Percentiles rank a stretch among this genome's conserved stretches.
Conservation (phyloP, 35 echinoderm and acorn worm genomes). For the Stichopus chloronotus region DNA sequence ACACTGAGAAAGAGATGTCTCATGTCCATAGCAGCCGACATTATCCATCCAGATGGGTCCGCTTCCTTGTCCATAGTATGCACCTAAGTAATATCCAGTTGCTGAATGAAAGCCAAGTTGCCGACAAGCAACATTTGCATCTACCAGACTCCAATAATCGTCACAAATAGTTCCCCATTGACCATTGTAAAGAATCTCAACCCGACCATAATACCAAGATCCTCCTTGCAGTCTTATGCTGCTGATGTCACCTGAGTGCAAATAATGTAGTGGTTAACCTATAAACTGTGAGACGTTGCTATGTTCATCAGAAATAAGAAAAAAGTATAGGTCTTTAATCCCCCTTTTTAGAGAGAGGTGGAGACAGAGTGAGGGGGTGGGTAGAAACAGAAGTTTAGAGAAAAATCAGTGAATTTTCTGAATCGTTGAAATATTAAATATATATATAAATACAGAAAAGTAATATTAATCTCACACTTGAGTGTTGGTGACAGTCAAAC, state of each 20-base stretch:
- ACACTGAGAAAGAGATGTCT: background rate
- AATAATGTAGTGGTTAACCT: no score
- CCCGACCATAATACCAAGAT: background rate
- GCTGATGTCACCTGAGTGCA: background rate
- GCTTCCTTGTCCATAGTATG: constrained; percentile 33
- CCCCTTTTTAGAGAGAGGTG: no score
- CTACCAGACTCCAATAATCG: constrained; percentile 15
- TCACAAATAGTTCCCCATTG: constrained; percentile 57
- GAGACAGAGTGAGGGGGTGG: no score
- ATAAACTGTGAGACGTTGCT: no score
- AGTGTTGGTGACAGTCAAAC: no score
- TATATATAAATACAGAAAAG: no score
- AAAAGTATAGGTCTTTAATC: no score
- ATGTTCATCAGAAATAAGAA: no score
- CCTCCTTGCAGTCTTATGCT: background rate
- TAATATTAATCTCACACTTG: no score
- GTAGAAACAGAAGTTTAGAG: no score
- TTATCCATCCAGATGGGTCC: constrained; percentile 55
- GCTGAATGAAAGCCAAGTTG: background rate
- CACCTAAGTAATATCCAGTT: background rate
- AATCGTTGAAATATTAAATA: no score
- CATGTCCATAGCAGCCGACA: constrained; percentile 37
- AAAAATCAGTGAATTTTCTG: no score
- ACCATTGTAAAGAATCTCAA: constrained; percentile 36
- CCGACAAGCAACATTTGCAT: constrained; percentile 43